Evolutionary conservation across 30 jellyfish, hydroid and myxozoan genomes (phyloP).

Genomic region (Clytia hemisphaerica): DNA sequence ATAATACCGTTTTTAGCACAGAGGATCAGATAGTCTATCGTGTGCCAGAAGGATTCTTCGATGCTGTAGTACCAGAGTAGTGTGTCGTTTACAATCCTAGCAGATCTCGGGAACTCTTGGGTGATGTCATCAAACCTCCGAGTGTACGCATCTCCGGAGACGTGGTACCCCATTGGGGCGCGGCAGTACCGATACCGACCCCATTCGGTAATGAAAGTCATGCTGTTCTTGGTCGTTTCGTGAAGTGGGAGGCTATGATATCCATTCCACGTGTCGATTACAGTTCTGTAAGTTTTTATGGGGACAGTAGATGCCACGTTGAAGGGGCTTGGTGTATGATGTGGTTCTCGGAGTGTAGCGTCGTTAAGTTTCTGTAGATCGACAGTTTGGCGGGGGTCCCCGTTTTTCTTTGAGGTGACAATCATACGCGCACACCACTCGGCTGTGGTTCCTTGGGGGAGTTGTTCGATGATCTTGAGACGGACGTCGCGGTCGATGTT

Average conservation of each 20-base stretch:
- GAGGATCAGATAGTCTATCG: conserved; percentile 19
- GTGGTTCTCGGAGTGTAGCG: conserved; percentile 22
- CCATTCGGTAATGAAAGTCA: conserved; percentile 50
- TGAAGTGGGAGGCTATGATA: conserved; percentile 47
- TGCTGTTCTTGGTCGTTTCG: conserved; percentile 1
- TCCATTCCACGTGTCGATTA: conserved; percentile 66
- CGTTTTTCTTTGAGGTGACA: conserved; percentile 11
- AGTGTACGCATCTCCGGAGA: conserved; percentile 58
- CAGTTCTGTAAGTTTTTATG: conserved; percentile 47
- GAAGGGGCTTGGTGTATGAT: conserved; percentile 31
- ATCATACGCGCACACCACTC: conserved; percentile 30
- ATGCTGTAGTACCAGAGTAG: conserved; percentile 22
- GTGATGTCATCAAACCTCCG: conserved; percentile 39
- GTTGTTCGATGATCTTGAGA: conserved; percentile 18
- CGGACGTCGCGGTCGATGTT: conserved; percentile 12
- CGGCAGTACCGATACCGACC: conserved; percentile 43
- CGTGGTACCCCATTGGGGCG: conserved; percentile 53
- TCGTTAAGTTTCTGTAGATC: conserved; percentile 22
- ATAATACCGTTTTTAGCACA: conserved; percentile 24
- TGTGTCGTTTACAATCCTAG: conserved; percentile 33
- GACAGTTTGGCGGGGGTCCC: not conserved
- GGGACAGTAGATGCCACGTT: no score
- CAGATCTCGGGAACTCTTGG: not conserved
- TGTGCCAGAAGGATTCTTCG: conserved; percentile 31
- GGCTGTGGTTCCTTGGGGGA: conserved; percentile 33